A percentile compares a stretch with the other conserved stretches of the same genome.
Conservation (phyloP, 2,797 vertebrate species). For the Valencia hispanica region DNA sequence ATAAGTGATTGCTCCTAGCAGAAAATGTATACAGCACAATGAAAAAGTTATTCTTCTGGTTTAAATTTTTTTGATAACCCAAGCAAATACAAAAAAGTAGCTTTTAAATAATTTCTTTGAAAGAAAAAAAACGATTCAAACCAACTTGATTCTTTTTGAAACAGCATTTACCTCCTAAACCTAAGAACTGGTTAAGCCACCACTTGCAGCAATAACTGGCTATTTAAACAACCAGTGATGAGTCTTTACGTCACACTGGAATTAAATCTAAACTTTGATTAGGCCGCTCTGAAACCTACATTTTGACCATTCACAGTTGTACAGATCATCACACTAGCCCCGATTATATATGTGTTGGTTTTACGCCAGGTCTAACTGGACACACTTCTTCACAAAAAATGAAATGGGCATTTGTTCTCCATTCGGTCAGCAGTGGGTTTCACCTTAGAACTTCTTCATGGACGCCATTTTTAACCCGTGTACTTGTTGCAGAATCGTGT, state of each 20-base stretch:
- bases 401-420: neutral
- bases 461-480: too few relatives aligned
- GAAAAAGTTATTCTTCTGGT: neutral
- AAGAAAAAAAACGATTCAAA: neutral
- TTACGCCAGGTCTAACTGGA: neutral
- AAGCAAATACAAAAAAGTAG: neutral
- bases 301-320: neutral
- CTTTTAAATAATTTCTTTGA: neutral
- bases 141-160: neutral
- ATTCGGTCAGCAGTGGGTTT: too few relatives aligned
- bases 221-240: neutral
- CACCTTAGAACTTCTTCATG: too few relatives aligned
- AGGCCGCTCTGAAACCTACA: neutral
- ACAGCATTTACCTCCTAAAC: neutral
- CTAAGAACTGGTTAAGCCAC: neutral
- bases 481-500: too few relatives aligned
- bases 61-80: neutral
- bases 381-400: neutral
- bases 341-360: neutral
- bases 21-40: conserved; percentile 16
- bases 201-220: neutral
- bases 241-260: neutral
- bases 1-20: conserved; percentile 10
- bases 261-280: neutral
- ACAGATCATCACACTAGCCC: too few relatives aligned